Evolutionary conservation across 2,113 vertebrate species (phyloP).

Genomic region (Pristiophorus japonicus): DNA sequence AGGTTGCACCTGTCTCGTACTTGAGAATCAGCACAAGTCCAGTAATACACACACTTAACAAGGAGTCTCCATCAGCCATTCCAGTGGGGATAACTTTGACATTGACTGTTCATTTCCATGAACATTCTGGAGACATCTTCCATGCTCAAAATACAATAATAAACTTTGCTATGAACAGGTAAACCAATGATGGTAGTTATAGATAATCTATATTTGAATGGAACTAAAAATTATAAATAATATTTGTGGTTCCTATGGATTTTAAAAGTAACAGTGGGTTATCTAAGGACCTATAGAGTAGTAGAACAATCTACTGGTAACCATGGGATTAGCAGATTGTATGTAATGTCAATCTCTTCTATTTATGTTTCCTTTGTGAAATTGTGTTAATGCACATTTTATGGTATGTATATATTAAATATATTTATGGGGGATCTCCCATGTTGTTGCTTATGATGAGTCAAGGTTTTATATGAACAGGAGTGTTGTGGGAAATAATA

Average conservation of each 20-base stretch:
- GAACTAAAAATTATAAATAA: background rate
- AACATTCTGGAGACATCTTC: conserved; percentile 68
- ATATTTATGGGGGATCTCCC: background rate
- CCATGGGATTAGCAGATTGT: background rate
- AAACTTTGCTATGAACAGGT: conserved; percentile 82
- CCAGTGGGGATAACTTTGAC: conserved; percentile 76
- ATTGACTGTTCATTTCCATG: conserved; percentile 79
- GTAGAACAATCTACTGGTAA: background rate
- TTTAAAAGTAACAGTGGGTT: background rate
- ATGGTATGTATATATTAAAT: background rate
- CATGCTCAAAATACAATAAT: conserved; percentile 76
- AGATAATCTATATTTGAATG: background rate
- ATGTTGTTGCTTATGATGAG: background rate
- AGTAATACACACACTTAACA: conserved; percentile 55
- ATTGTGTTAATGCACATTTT: background rate
- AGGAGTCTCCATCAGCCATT: conserved; percentile 61
- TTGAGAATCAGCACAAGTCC: conserved; percentile 75
- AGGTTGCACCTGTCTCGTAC: conserved; percentile 90
- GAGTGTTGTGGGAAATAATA: background rate
- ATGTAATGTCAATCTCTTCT: background rate
- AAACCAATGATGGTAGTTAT: background rate
- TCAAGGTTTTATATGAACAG: background rate
- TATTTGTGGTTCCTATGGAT: background rate
- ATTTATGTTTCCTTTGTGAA: background rate
- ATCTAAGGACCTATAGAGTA: background rate